These are phyloP conservation scores for Holothuria leucospilota DNA, from an alignment of 53 echinoderm and acorn worm species.

Conservation along the genomic window DNA sequence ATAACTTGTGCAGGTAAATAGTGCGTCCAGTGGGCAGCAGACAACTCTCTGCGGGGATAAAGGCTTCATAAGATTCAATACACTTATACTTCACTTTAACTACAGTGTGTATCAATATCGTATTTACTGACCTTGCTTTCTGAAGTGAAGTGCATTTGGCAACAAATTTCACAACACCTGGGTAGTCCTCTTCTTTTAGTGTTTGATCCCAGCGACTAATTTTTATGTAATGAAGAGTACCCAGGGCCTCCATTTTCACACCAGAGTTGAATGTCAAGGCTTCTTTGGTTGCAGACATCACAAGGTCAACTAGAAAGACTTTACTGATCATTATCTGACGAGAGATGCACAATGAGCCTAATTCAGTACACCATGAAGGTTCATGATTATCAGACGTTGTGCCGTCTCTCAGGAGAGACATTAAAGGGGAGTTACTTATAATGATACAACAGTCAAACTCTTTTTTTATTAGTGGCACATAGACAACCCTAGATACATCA, in stretches of 20 bases:
- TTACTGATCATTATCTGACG: background rate
- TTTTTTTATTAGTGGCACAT: too few species aligned
- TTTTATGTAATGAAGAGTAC: background rate
- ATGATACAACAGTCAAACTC: too few species aligned
- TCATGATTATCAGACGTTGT: too few species aligned
- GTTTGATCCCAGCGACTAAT: constrained; percentile 1
- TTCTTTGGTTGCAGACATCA: background rate
- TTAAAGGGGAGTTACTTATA: too few species aligned
- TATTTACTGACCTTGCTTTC: background rate
- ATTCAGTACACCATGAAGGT: too few species aligned
- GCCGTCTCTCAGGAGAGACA: too few species aligned
- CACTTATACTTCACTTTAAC: too few species aligned
- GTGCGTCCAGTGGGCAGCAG: too few species aligned
- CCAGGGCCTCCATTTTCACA: background rate
- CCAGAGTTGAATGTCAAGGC: background rate
- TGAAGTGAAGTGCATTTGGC: background rate
- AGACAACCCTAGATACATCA: too few species aligned
- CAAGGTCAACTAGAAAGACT: background rate
- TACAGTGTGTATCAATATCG: too few species aligned
- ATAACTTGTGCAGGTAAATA: too few species aligned
- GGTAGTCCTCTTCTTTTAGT: background rate
- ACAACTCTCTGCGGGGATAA: background rate
- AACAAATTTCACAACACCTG: background rate
- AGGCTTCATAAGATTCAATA: too few species aligned
- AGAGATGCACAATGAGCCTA: background rate